Base-by-base conservation (phyloP, 2,888 invertebrate genomes). In the Heliconius ethilla region DNA sequence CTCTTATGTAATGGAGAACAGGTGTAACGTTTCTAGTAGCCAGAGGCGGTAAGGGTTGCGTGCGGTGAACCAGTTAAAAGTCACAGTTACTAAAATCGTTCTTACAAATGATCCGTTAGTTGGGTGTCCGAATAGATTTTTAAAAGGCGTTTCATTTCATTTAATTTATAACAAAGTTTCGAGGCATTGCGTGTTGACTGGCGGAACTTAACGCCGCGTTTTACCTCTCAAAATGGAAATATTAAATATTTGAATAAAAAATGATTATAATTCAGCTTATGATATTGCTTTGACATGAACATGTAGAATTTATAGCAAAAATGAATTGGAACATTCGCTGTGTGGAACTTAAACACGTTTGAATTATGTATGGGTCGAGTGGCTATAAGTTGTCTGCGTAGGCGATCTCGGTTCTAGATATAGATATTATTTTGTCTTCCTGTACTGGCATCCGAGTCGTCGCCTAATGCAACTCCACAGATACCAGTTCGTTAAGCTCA, bases 21-120 rank as follows among this genome's bases (percentile, higher is more conserved):
- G 91, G 91, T 92, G 92, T 86, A 87, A 86, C 83, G 86, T 86
- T 91, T 90, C 91, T 90, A 89, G 89, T 83, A 82, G 89, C 92
- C 89, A 75, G 79, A 89, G 85, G 82, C 86, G 91, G 90, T 88
- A 80, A 86, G 92, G 92, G 91, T 92, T 92, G 93, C 92, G 92
- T 93, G 93, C 82, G 87, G 87, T 86, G 86, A 89, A 91, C 93
- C 87, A 91, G 92, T 92, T 92, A 88, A 72, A 81, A 77, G 88
- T 86, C 89, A 90, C 90, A 91, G 74, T 65, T 74, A 87, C 85
- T 85, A 83, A 87, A 88, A 87, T 85, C 87, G 88, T 90, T 92
- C 91, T 90, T 87, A 91, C 89, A 89, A 92, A 92, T 91, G 89
- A 91, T 90, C 86, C 87, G 89, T 91, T 91, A 90, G 88, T 89